Base-by-base conservation (phyloP, 2,888 invertebrate species). In the Lamellibrachia satsuma region DNA sequence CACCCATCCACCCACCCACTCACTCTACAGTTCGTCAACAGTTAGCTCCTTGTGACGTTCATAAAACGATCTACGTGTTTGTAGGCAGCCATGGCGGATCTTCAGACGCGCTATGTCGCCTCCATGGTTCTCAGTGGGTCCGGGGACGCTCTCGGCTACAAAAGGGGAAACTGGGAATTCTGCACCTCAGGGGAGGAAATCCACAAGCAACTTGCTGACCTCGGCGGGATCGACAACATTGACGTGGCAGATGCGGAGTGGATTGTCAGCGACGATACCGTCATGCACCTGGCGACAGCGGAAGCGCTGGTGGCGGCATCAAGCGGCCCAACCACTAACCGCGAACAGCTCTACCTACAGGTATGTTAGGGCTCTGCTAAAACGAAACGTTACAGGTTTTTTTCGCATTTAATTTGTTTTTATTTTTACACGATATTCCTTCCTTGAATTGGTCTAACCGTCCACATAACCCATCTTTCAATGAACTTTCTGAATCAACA, bases 201-300 rank as follows among this genome's bases (percentile, higher is more conserved):
- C 92, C 96, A 95, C 93, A 90, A 95, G n/a, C 95, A 96, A 92
- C 91, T 96, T 0, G 39, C 94, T 52, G 52, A 94, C 55, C 93
- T 96, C 7, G 96, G 96, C 39, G 96, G 96, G 0, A 75, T 96
- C 22, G 93, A 94, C 11, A 94, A 94, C 15, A 93, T 96, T 11
- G 75, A 94, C 57, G 94, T 96, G 8, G 75, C 93, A 94, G 94
- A 92, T 7, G 93, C 94, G 92, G 51, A 94, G 0, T 96, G 96
- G 96, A 94, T 93, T n/a, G 95, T 96, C 1, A 96, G 96, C 94
- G 96, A 96, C 94, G 96, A 96, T 92, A 96, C 96, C 6, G 96
- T 96, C 4, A 95, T 96, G 95, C 96, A 96, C 94, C 92, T 96
- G 8, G 96, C 96, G 9, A 96, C 96, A 52, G 96, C 95, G 8